phyloP scores from a whole-genome alignment of 2,113 vertebrate genomes.

The Noturus placidus region DNA sequence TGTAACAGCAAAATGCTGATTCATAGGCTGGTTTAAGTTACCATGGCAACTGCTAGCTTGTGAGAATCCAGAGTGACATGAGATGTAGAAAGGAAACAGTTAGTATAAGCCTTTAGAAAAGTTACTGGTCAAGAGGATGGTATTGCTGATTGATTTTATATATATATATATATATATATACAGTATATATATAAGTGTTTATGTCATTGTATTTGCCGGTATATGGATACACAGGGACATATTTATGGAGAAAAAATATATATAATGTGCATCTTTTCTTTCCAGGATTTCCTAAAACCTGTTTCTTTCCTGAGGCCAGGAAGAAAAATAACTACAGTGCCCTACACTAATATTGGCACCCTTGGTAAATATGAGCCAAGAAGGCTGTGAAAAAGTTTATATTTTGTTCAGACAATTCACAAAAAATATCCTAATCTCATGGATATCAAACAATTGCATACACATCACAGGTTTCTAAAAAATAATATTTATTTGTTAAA shows the following conservation, averaged over 20 bases:
- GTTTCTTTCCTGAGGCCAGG: neutral
- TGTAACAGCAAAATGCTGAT: slow-evolving; percentile 56
- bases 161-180: neutral
- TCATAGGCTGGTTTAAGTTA: slow-evolving; percentile 56
- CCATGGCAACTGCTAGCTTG: slow-evolving; percentile 62
- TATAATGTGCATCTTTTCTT: slow-evolving; percentile 9
- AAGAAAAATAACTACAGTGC: neutral
- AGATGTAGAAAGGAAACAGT: slow-evolving; percentile 26
- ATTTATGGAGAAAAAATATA: neutral
- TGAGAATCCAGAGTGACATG: slow-evolving; percentile 51
- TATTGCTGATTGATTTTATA: neutral
- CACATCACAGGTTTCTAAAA: no score
- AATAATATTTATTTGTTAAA: no score
- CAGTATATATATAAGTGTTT: no score
- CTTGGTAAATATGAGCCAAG: no score
- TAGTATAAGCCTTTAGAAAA: neutral
- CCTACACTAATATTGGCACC: no score
- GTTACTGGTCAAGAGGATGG: neutral
- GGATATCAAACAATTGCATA: no score
- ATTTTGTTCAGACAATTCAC: no score
- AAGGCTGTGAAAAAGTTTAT: no score
- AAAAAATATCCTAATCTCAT: no score
- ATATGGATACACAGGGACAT: neutral
- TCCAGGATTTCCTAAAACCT: neutral
- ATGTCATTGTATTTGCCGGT: no score